These are phyloP conservation scores for Hystrix cristata DNA, from an alignment of 2,113 vertebrate genomes.

Conservation along the genomic window DNA sequence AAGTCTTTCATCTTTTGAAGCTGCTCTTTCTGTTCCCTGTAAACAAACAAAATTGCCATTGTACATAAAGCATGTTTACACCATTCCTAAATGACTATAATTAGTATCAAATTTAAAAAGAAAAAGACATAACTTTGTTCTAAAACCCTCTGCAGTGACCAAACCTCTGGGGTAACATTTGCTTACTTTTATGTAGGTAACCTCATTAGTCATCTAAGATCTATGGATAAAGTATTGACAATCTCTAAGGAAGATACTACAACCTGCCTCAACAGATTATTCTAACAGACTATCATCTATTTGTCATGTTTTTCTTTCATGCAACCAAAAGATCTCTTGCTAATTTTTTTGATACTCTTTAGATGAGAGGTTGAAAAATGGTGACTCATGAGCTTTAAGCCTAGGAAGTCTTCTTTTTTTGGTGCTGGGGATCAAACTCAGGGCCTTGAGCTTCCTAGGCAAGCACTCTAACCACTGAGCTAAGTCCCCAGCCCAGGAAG, in stretches of 20 bases:
- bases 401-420: neutral
- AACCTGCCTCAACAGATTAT: constrained; percentile 5
- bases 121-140: neutral
- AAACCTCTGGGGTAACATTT: neutral
- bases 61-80: constrained; percentile 67
- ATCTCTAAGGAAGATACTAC: constrained; percentile 23
- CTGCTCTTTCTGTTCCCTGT: constrained; percentile 92
- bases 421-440: too few species aligned
- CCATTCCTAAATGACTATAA: constrained; percentile 46
- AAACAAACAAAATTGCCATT: constrained; percentile 80
- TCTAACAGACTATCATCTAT: neutral
- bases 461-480: too few species aligned
- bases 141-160: neutral
- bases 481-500: too few species aligned
- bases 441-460: too few species aligned
- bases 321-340: neutral
- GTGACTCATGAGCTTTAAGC: neutral
- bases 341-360: constrained; percentile 16
- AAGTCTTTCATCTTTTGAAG: constrained; percentile 91
- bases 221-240: constrained; percentile 38
- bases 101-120: neutral
- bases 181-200: constrained; percentile 39
- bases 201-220: neutral
- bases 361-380: constrained; percentile 43
- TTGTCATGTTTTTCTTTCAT: constrained; percentile 40